Conservation (phyloP, 2,797 vertebrate genomes). For the Bovichtus diacanthus region DNA sequence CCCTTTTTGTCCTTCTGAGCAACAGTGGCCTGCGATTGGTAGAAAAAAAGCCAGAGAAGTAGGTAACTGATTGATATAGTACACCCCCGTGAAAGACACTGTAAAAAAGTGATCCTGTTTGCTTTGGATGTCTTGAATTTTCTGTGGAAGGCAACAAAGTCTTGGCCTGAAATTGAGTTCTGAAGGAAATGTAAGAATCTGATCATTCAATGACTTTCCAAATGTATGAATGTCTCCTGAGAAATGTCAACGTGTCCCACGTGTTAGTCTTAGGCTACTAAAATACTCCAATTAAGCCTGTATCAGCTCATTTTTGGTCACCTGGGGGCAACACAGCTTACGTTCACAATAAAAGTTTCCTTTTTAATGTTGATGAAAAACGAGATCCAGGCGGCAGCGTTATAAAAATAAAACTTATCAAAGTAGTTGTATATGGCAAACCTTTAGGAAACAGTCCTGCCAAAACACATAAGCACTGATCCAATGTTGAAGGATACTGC, state of each 20-base stretch:
- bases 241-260: not conserved
- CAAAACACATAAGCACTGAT: not conserved
- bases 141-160: not conserved
- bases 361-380: not conserved
- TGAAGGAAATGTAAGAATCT: not conserved
- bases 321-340: not conserved
- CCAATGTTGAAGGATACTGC: not conserved
- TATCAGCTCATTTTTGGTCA: not conserved
- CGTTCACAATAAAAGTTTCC: no score
- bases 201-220: not conserved
- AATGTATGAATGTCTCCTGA: not conserved
- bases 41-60: not conserved
- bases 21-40: not conserved
- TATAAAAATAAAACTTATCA: not conserved
- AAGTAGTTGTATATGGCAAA: no score
- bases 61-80: not conserved
- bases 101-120: not conserved
- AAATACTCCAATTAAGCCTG: not conserved
- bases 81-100: not conserved
- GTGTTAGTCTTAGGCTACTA: no score
- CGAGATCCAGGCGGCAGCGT: not conserved
- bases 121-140: not conserved
- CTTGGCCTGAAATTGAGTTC: not conserved
- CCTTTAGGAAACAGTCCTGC: no score
- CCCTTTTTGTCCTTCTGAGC: not conserved